phyloP scores from a whole-genome alignment of 2,888 invertebrate species.

The Aphidius colemani region DNA sequence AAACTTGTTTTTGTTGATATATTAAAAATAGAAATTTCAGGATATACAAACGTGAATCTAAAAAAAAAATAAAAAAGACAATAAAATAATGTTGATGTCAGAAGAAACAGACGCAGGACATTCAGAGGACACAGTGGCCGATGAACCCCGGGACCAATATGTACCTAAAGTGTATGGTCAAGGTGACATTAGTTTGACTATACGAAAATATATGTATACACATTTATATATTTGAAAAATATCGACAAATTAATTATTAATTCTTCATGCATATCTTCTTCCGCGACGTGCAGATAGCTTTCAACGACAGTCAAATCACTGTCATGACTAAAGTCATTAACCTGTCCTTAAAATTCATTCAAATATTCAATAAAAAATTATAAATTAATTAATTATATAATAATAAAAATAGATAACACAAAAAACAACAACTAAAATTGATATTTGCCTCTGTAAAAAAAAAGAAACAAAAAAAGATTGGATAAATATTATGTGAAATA shows the following conservation, averaged over 20 bases:
- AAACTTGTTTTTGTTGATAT: too few species aligned
- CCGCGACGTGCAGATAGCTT: constrained; percentile 12
- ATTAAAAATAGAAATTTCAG: too few species aligned
- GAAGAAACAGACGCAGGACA: constrained; percentile 9
- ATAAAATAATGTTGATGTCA: background rate
- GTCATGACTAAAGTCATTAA: too few species aligned
- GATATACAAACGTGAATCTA: too few species aligned
- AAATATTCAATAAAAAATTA: too few species aligned
- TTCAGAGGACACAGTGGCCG: constrained; percentile 29
- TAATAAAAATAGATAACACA: background rate
- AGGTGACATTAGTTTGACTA: constrained; percentile 27
- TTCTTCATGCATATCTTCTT: constrained; percentile 9
- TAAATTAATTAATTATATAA: too few species aligned
- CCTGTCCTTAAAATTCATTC: too few species aligned
- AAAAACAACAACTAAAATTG: too few species aligned
- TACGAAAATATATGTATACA: background rate
- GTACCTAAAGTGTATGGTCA: constrained; percentile 31
- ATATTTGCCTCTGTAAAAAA: too few species aligned
- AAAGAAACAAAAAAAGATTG: too few species aligned
- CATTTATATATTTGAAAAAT: background rate
- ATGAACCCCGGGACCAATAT: constrained; percentile 29
- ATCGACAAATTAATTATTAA: background rate
- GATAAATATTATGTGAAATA: too few species aligned
- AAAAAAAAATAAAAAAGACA: too few species aligned
- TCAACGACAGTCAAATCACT: background rate